A percentile compares a stretch with the other conserved stretches of the same genome.
phyloP scores from a whole-genome alignment of 2,888 invertebrate genomes.

The Agrotis clavis region DNA sequence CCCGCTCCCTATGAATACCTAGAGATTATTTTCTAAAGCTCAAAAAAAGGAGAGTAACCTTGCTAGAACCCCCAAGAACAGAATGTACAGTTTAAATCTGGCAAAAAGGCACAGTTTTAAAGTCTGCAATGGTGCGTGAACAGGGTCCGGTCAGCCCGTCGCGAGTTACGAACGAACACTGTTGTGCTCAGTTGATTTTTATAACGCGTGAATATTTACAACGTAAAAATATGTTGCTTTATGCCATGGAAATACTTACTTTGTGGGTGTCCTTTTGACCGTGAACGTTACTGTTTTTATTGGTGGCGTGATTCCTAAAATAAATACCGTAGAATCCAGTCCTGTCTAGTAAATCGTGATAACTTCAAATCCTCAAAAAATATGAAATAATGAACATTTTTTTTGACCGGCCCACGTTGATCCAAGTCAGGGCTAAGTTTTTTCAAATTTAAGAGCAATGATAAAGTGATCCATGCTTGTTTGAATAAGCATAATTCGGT shows the following conservation, averaged over 20 bases:
- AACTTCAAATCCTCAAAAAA: no score
- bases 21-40: neutral
- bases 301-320: neutral
- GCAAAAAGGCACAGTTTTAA: conserved; percentile 44
- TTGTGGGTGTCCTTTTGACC: conserved; percentile 29
- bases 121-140: conserved; percentile 57
- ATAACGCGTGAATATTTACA: conserved; percentile 56
- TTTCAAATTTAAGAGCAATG: no score
- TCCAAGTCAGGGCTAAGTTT: no score
- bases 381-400: no score
- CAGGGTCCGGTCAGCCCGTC: conserved; percentile 37
- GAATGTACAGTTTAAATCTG: conserved; percentile 21
- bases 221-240: conserved; percentile 36
- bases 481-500: no score
- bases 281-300: conserved; percentile 33
- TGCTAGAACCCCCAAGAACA: neutral
- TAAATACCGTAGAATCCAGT: neutral
- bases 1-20: no score
- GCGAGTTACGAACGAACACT: conserved; percentile 56
- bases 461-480: no score
- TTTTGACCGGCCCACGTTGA: no score
- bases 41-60: neutral
- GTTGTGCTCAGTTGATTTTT: conserved; percentile 63
- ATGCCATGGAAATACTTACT: conserved; percentile 36
- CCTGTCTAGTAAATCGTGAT: no score